Conservation (phyloP, 1,140 invertebrate genomes). For the Drosophila triauraria region DNA sequence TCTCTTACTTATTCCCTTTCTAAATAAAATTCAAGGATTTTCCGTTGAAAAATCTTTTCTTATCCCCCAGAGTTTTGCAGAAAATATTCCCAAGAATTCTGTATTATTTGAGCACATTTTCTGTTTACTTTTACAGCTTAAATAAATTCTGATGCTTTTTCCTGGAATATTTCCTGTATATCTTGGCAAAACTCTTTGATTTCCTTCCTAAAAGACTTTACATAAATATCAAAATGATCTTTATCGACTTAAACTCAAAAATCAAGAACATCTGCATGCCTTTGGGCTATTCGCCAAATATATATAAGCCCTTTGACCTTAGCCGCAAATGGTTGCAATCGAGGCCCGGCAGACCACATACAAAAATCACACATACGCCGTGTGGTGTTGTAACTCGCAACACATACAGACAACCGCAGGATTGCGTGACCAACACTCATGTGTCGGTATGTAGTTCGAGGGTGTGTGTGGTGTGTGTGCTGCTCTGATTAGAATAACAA, state of each 20-base stretch:
- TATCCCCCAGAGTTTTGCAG: too few relatives aligned
- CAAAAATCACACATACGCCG: slow-evolving; percentile 32
- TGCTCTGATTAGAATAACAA: slow-evolving; percentile 24
- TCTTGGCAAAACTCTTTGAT: not conserved
- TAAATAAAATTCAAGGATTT: not conserved
- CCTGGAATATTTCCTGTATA: not conserved
- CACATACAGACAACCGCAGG: slow-evolving; percentile 48
- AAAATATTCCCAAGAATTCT: not conserved
- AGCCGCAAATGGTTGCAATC: slow-evolving; percentile 7
- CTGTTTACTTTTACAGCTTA: too few relatives aligned
- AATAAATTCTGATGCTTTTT: not conserved
- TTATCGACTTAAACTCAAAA: not conserved
- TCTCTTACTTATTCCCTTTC: too few relatives aligned
- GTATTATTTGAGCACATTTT: not conserved
- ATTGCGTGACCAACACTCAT: slow-evolving; percentile 70
- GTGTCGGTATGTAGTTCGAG: slow-evolving; percentile 35
- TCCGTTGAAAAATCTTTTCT: not conserved
- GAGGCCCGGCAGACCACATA: slow-evolving; percentile 1
- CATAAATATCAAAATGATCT: not conserved
- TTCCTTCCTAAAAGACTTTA: not conserved
- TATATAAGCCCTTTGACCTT: slow-evolving; percentile 11
- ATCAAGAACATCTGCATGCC: slow-evolving; percentile 13
- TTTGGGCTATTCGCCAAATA: not conserved
- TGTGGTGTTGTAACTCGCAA: slow-evolving; percentile 5
- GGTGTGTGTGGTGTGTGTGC: slow-evolving; percentile 22